Percentiles rank a stretch among this genome's conserved stretches.
Conservation (phyloP, 2,888 invertebrate genomes). For the Limnephilus rhombicus region DNA sequence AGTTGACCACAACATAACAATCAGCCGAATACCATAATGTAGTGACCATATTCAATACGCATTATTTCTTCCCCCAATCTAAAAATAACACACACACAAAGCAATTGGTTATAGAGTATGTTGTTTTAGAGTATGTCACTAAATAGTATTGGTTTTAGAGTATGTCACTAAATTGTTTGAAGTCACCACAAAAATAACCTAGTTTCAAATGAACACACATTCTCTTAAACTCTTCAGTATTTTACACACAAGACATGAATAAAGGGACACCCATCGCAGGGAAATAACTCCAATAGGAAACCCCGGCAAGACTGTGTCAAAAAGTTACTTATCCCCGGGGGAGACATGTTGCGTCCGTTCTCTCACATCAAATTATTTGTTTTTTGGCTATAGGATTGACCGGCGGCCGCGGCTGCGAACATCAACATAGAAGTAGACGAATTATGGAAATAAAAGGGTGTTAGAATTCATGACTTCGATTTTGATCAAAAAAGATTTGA, state of each 20-base stretch:
- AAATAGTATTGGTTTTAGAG: no score
- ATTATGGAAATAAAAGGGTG: not conserved
- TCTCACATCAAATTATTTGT: conserved; percentile 23
- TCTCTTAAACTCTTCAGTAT: not conserved
- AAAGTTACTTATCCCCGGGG: not conserved
- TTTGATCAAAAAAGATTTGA: not conserved
- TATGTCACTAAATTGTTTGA: no score
- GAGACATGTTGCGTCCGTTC: conserved; percentile 1
- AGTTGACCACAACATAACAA: no score
- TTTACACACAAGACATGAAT: not conserved
- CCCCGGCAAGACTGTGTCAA: conserved; percentile 7
- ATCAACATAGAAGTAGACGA: not conserved
- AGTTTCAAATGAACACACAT: not conserved
- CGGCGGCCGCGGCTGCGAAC: not conserved
- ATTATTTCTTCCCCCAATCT: no score
- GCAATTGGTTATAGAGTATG: no score
- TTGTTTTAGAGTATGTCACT: no score
- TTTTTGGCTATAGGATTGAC: conserved; percentile 3
- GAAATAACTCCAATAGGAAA: not conserved
- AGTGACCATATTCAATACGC: no score
- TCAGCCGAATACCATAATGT: no score
- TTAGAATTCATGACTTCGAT: conserved; percentile 1
- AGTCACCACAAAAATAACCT: no score
- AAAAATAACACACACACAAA: no score
- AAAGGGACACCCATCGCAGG: conserved; percentile 7